Base-by-base conservation (phyloP, 2,888 invertebrate genomes). In the Cecidostiba fungosa region DNA sequence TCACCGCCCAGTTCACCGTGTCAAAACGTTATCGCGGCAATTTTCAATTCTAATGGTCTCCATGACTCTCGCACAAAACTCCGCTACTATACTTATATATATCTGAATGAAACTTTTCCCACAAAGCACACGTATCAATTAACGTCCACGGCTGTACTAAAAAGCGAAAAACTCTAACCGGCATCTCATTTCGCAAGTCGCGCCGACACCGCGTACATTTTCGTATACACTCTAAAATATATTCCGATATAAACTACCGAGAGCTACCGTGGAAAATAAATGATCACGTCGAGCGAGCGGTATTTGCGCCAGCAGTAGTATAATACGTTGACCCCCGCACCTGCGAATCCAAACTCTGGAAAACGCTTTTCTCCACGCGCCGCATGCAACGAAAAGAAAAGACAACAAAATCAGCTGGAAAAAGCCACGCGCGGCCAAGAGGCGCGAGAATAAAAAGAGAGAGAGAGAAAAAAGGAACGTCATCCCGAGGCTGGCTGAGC, bases 131-230 rank as follows among this genome's bases (percentile, higher is more conserved):
- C 26, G 76, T 8, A 79, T 23, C 39, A 70, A 82, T 69, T 32
- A 29, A 32, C 3, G 23, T 39, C 47, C n/a, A 26, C 66, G 47
- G 32, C 54, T 47, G n/a, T n/a, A n/a, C n/a, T n/a, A 32, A 16
- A 77, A 83, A 78, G 77, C 26, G 73, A 73, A 14, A 54, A 29
- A 59, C 72, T 29, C 66, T 84, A 84, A 84, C 79, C 84, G 78
- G 78, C 78, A 66, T 50, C 76, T 76, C 76, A 23, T 84, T 79
- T 84, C 59, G 76, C 76, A 84, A 80, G 26, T 69, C 74, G 23
- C 74, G 23, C 32, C 76, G n/a, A 32, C 66, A 32, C 19, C n/a
- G 72, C 19, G 29, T 72, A 47, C 29, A 29, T 8, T 12, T 43
- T 43, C 43, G 43, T 12, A 12, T 12, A 43, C 10, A 43, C 43